Percentiles rank a stretch among this genome's conserved stretches.
phyloP scores from a whole-genome alignment of 2,797 vertebrate species.

The Centroberyx gerrardi region DNA sequence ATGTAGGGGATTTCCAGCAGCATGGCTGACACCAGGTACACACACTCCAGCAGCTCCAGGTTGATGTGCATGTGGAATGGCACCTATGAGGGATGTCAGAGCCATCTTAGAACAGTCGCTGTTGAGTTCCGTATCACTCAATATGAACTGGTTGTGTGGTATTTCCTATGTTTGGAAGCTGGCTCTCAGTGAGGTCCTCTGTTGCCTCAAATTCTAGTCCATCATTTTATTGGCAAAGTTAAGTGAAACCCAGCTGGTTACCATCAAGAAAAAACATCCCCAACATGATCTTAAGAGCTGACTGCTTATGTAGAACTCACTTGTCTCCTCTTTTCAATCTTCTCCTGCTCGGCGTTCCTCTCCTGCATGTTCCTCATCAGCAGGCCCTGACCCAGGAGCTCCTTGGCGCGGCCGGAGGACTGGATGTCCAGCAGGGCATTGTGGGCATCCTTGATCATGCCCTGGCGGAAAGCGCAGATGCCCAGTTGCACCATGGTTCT shows the following conservation, averaged over 20 bases:
- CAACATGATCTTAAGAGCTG: neutral
- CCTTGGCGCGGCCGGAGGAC: slow-evolving; percentile 93
- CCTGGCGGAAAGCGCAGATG: slow-evolving; percentile 94
- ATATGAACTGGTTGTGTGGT: too few species aligned
- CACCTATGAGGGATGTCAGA: slow-evolving; percentile 75
- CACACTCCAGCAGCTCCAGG: slow-evolving; percentile 93
- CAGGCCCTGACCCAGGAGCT: slow-evolving; percentile 93
- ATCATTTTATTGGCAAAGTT: too few species aligned
- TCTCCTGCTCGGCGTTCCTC: slow-evolving; percentile 95
- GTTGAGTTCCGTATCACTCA: neutral
- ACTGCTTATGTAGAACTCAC: slow-evolving; percentile 53
- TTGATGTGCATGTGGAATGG: slow-evolving; percentile 98
- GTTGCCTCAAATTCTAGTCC: too few species aligned
- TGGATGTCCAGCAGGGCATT: slow-evolving; percentile 95
- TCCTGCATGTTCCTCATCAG: slow-evolving; percentile 96
- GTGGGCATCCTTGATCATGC: slow-evolving; percentile 95
- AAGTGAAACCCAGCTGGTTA: neutral
- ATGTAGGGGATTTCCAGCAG: slow-evolving; percentile 96
- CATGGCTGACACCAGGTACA: slow-evolving; percentile 96
- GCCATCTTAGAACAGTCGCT: neutral
- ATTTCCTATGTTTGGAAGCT: neutral
- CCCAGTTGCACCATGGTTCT: slow-evolving; percentile 96
- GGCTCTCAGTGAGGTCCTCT: too few species aligned
- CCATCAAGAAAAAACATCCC: neutral
- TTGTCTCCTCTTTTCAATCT: slow-evolving; percentile 94